A percentile compares a stretch with the other conserved stretches of the same genome.
Evolutionary conservation across 1,140 invertebrate genomes (phyloP).

Genomic region (Bilobella aurantiaca): DNA sequence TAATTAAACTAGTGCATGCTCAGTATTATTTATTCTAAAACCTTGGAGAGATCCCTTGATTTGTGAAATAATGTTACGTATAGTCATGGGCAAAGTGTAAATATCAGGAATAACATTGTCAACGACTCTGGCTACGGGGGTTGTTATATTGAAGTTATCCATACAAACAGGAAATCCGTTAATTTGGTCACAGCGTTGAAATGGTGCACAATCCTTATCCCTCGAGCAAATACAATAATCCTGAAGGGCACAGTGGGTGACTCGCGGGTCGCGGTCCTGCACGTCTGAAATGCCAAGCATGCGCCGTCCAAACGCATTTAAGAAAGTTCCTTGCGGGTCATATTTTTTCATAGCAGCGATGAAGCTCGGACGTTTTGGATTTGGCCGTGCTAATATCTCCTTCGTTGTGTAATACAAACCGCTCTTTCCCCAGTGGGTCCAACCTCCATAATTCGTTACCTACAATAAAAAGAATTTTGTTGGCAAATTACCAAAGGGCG

Average conservation of each 20-base stretch:
- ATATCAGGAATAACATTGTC: no score
- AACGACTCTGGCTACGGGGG: no score
- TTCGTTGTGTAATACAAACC: conserved; percentile 11
- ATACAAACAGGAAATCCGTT: conserved; percentile 9
- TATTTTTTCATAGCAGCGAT: conserved; percentile 1
- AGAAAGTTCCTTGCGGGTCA: conserved; percentile 25
- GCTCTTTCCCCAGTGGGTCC: conserved; percentile 21
- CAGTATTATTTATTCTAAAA: no score
- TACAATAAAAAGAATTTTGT: not conserved
- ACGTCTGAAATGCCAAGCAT: conserved; percentile 2
- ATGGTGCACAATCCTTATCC: conserved; percentile 4
- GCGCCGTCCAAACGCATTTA: conserved; percentile 23
- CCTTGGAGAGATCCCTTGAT: no score
- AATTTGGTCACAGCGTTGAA: not conserved
- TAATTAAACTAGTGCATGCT: no score
- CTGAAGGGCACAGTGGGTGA: conserved; percentile 19
- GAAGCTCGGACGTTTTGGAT: not conserved
- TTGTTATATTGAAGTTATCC: no score
- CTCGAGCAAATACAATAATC: conserved; percentile 23
- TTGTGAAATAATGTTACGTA: no score
- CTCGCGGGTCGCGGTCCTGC: conserved; percentile 5
- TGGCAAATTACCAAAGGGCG: no score
- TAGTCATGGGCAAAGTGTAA: no score
- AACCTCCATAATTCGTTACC: conserved; percentile 3
- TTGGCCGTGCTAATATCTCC: not conserved